Conservation (phyloP, 2,888 invertebrate genomes). For the Phortica magna region DNA sequence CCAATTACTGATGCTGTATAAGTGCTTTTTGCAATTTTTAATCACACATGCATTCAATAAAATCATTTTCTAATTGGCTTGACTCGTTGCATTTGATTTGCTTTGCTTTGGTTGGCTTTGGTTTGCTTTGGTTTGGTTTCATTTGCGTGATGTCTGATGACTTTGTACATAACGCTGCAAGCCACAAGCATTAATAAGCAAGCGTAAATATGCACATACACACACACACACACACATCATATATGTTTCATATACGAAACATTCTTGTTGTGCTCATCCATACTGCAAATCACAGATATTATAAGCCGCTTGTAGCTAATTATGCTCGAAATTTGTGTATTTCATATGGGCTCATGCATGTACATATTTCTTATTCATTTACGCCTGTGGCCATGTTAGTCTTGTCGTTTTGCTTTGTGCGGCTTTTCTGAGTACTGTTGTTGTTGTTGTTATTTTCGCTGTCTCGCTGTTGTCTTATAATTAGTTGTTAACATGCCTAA, state of each 20-base stretch:
- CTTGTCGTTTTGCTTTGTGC: not conserved
- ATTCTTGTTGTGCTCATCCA: not conserved
- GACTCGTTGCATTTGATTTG: slow-evolving; percentile 30
- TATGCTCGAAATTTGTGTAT: slow-evolving; percentile 17
- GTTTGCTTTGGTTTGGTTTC: not conserved
- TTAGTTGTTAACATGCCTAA: slow-evolving; percentile 25
- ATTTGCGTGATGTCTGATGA: not conserved
- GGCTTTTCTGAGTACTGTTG: not conserved
- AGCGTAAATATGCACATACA: not conserved
- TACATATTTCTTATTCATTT: not conserved
- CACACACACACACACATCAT: not conserved
- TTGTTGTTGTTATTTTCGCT: slow-evolving; percentile 9
- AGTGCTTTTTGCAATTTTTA: slow-evolving; percentile 50
- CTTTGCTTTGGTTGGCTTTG: slow-evolving; percentile 5
- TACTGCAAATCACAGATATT: not conserved
- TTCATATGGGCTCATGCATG: slow-evolving; percentile 8
- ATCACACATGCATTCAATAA: slow-evolving; percentile 56
- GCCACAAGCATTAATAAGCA: not conserved
- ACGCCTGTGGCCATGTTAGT: not conserved
- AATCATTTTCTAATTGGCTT: slow-evolving; percentile 67
- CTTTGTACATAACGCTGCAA: not conserved
- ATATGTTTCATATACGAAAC: not conserved
- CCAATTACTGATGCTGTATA: not conserved
- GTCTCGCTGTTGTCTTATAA: slow-evolving; percentile 14
- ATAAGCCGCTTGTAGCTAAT: slow-evolving; percentile 15